Evolutionary conservation across 2,888 invertebrate genomes (phyloP).

Genomic region (Drosophila conformis): DNA sequence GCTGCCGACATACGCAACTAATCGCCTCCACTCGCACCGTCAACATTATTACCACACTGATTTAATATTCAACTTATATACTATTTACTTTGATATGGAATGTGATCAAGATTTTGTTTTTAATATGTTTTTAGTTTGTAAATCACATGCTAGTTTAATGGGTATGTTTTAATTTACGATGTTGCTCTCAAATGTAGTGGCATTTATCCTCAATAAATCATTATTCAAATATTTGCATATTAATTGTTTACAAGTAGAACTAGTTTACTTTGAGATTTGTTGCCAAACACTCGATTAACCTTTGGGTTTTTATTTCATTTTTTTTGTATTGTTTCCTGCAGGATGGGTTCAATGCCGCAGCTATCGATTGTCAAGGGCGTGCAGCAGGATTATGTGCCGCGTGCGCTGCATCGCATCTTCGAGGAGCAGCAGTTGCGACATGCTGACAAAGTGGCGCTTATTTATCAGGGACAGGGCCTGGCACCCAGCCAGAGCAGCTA

Average conservation of each 20-base stretch:
- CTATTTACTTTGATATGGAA: background rate
- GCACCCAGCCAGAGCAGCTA: slow-evolving; percentile 82
- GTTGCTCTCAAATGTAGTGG: background rate
- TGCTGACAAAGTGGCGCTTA: slow-evolving; percentile 87
- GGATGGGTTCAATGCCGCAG: slow-evolving; percentile 91
- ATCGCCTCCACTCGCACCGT: too few species aligned
- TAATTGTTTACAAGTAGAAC: background rate
- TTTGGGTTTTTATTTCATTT: background rate
- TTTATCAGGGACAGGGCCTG: slow-evolving; percentile 85
- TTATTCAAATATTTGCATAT: background rate
- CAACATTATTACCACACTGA: background rate
- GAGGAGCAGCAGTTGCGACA: slow-evolving; percentile 86
- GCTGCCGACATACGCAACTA: too few species aligned
- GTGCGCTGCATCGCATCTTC: slow-evolving; percentile 87
- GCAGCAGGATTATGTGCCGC: slow-evolving; percentile 86
- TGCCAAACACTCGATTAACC: background rate
- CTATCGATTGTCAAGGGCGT: slow-evolving; percentile 89
- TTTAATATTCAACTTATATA: background rate
- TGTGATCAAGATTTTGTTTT: background rate
- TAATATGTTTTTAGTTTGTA: background rate
- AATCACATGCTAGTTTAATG: background rate
- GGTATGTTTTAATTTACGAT: background rate
- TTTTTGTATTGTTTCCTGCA: background rate
- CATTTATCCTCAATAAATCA: background rate
- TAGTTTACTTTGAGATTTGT: background rate